phyloP scores from a whole-genome alignment of 2,113 vertebrate species.

The Corapipo altera region DNA sequence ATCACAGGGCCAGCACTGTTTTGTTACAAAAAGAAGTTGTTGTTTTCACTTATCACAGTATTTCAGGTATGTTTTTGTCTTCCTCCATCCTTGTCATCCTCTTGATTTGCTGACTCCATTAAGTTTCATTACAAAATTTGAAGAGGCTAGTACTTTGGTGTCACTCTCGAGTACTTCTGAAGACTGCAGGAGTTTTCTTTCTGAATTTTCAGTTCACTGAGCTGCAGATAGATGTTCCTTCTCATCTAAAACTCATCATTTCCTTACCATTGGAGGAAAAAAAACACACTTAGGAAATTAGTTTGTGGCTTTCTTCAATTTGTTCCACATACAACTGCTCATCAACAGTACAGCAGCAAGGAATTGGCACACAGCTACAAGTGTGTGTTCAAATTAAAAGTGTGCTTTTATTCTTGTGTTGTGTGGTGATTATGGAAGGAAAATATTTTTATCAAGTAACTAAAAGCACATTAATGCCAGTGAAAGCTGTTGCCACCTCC shows the following conservation, averaged over 20 bases:
- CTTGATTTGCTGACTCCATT: slow-evolving; percentile 12
- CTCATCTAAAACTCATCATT: slow-evolving; percentile 55
- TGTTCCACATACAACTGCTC: slow-evolving; percentile 8
- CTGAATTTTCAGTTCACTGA: slow-evolving; percentile 50
- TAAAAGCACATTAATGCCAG: not conserved
- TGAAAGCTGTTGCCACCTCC: not conserved
- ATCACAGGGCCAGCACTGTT: not conserved
- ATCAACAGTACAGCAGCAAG: not conserved
- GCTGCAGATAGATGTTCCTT: slow-evolving; percentile 40
- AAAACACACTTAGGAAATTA: slow-evolving; percentile 54
- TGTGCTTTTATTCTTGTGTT: not conserved
- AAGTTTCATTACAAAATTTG: slow-evolving; percentile 42
- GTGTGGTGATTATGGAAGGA: not conserved
- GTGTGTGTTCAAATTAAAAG: not conserved
- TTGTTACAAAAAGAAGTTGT: not conserved
- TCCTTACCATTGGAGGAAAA: slow-evolving; percentile 9
- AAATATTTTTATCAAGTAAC: not conserved
- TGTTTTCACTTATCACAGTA: slow-evolving; percentile 22
- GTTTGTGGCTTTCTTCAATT: slow-evolving; percentile 43
- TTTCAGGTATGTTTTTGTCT: not conserved
- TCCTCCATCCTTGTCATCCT: slow-evolving; percentile 1
- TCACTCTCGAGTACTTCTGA: not conserved
- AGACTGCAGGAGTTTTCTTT: slow-evolving; percentile 35
- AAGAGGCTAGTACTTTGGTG: slow-evolving; percentile 21
- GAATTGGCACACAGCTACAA: not conserved